Base-by-base conservation (phyloP, 2,888 invertebrate genomes). In the Trypoxylon attenuatum region DNA sequence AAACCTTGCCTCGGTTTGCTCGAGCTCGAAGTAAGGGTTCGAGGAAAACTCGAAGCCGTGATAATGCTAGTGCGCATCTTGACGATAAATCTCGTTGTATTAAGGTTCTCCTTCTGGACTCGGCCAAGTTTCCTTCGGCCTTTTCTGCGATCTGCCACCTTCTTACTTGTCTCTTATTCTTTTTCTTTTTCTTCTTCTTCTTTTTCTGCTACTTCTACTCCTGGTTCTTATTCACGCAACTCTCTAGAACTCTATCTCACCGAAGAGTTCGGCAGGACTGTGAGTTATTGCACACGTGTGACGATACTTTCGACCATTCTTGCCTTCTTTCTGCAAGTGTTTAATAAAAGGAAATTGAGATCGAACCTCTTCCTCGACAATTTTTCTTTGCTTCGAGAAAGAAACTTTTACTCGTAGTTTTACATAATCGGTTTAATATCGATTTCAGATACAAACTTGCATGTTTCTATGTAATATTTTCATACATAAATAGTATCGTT, bases 1-100 rank as follows among this genome's bases (percentile, higher is more conserved):
- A 75, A 76, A 75, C 61, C 72, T 64, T 46, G 68, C 52, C 16
- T 38, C 15, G 43, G 45, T 38, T 64, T 66, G 46, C 55, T 49
- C 55, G 52, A 56, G 55, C 53, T 69, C 70, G 67, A 73, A 43
- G 27, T 61, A 58, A 60, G 64, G 63, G 53, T n/a, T n/a, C 43
- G 51, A 63, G 65, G 60, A 65, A 71, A 63, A 67, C 64, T 64
- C 63, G 76, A 53, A 59, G 19, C 65, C 46, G 72, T 63, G 75
- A 75, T 76, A 75, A 75, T 75, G 65, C 70, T 50, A 45, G 59
- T 27, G 29, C 65, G 72, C 70, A 66, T 75, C 72, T 63, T 70
- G 49, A 56, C 75, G 70, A 75, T 75, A 75, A 75, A 75, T 75
- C 75, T 75, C 72, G 65, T 75, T 72, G 72, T 68, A 76, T 65